Evolutionary conservation across 1,140 invertebrate genomes (phyloP).

Genomic region (Cydia fagiglandana): DNA sequence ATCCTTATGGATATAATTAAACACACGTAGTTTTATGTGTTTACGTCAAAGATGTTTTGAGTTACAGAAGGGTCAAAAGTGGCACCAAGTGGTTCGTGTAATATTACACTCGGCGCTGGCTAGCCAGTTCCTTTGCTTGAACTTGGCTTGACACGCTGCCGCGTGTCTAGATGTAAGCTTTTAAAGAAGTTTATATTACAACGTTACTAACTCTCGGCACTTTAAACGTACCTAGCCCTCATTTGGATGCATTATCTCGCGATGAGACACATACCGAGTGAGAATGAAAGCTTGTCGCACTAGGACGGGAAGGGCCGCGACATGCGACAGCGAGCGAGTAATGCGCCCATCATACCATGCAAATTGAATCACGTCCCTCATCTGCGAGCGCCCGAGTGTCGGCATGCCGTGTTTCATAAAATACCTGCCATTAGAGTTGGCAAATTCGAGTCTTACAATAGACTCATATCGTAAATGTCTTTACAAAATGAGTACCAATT

Average conservation of each 20-base stretch:
- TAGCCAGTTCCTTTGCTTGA: too few species aligned
- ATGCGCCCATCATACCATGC: constrained; percentile 68
- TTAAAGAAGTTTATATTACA: too few species aligned
- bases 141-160: too few species aligned
- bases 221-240: neutral
- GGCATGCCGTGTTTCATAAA: constrained; percentile 36
- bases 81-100: too few species aligned
- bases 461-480: neutral
- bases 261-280: neutral
- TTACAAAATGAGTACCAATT: neutral
- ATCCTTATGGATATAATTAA: too few species aligned
- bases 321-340: constrained; percentile 48
- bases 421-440: constrained; percentile 34
- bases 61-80: too few species aligned
- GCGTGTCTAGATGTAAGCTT: too few species aligned
- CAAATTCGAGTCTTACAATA: neutral
- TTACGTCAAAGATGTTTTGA: too few species aligned
- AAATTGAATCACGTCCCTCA: constrained; percentile 74
- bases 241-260: neutral
- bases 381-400: constrained; percentile 52
- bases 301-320: constrained; percentile 41
- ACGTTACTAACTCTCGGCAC: neutral
- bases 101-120: too few species aligned
- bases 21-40: too few species aligned
- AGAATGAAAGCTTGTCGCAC: constrained; percentile 1